Evolutionary conservation across 2,888 invertebrate species (phyloP).

Genomic region (Sarcophaga variegata): DNA sequence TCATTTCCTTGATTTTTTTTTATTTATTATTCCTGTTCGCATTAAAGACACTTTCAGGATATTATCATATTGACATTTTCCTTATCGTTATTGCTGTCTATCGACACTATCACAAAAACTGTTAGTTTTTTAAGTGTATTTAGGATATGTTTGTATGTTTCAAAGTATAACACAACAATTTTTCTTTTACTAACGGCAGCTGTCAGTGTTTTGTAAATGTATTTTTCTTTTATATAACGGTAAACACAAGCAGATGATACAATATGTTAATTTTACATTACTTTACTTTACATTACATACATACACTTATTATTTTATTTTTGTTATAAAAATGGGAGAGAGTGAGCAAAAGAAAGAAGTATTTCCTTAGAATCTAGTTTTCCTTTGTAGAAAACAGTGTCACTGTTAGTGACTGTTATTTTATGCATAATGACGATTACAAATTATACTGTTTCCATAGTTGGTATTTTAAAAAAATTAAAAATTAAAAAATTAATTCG

Average conservation of each 20-base stretch:
- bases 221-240: background rate
- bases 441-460: no score
- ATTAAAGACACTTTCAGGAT: constrained; percentile 2
- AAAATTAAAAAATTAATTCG: no score
- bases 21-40: background rate
- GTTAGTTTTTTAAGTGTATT: background rate
- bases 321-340: background rate
- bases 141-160: background rate
- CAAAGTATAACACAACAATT: background rate
- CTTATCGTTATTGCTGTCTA: background rate
- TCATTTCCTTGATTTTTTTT: background rate
- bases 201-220: constrained; percentile 8
- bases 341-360: no score
- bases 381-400: no score
- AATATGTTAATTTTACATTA: background rate
- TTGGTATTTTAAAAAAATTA: no score
- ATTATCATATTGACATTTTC: constrained; percentile 46
- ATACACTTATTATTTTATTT: background rate
- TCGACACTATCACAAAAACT: no score
- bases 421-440: no score
- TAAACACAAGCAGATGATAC: constrained; percentile 3
- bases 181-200: constrained; percentile 12
- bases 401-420: no score
- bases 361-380: no score
- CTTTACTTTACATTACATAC: background rate